A percentile compares a stretch with the other conserved stretches of the same genome.
Evolutionary conservation across 2,888 invertebrate genomes (phyloP).

Genomic region (Eupithecia dodoneata): DNA sequence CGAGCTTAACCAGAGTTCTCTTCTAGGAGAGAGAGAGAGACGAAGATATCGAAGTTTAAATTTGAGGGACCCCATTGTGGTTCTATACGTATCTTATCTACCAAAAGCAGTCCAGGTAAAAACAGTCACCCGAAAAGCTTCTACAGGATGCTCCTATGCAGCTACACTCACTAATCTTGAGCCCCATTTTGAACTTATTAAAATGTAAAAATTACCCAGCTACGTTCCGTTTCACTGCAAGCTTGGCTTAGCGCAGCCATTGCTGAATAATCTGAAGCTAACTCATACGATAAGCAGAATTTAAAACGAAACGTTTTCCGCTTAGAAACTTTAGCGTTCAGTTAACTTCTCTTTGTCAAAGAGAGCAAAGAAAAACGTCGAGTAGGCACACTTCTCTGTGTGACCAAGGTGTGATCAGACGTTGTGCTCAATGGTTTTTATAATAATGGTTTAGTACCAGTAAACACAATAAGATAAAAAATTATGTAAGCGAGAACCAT

Average conservation of each 20-base stretch:
- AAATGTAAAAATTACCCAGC: slow-evolving; percentile 4
- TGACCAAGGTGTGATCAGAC: not conserved
- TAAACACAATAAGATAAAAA: too few relatives aligned
- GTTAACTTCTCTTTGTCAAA: slow-evolving; percentile 20
- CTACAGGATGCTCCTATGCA: not conserved
- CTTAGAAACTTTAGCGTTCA: slow-evolving; percentile 14
- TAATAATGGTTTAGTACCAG: too few relatives aligned
- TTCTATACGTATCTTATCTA: not conserved
- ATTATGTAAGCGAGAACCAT: too few relatives aligned
- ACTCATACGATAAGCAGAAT: slow-evolving; percentile 20
- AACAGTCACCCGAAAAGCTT: not conserved
- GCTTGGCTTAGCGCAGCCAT: slow-evolving; percentile 15
- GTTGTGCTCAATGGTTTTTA: not conserved
- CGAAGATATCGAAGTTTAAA: not conserved
- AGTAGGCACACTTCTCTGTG: not conserved
- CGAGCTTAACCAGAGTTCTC: too few relatives aligned
- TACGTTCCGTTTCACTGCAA: slow-evolving; percentile 6
- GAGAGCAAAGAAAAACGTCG: not conserved
- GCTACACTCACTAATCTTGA: not conserved
- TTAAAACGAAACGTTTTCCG: slow-evolving; percentile 27
- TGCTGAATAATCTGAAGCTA: slow-evolving; percentile 24
- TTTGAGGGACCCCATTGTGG: not conserved
- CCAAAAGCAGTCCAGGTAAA: not conserved
- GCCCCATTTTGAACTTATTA: not conserved
- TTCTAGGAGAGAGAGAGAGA: too few relatives aligned